These are phyloP conservation scores for Luffia ferchaultella DNA, from an alignment of 2,888 invertebrate genomes.

Conservation along the genomic window DNA sequence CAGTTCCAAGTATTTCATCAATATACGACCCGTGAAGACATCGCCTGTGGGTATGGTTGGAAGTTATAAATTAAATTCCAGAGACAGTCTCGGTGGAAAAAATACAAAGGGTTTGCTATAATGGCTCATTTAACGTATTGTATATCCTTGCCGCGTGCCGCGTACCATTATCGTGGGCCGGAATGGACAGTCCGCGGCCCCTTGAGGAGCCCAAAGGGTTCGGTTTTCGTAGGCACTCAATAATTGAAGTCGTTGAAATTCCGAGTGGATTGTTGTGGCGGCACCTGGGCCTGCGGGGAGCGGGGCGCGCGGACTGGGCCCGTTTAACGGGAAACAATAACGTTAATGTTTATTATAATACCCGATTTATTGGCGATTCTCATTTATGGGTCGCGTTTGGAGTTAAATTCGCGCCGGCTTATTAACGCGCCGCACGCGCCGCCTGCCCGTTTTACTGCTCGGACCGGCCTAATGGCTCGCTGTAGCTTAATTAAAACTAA, in stretches of 20 bases:
- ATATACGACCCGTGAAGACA: background rate
- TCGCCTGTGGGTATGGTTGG: slow-evolving; percentile 15
- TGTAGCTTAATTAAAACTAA: slow-evolving; percentile 58
- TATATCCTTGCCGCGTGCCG: slow-evolving; percentile 32
- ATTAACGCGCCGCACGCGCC: slow-evolving; percentile 40
- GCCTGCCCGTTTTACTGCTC: slow-evolving; percentile 42
- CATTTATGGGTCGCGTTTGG: slow-evolving; percentile 42
- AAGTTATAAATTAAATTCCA: slow-evolving; percentile 31
- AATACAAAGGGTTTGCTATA: slow-evolving; percentile 30
- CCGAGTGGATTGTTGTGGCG: slow-evolving; percentile 52
- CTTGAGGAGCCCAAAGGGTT: slow-evolving; percentile 56
- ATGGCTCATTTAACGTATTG: slow-evolving; percentile 41
- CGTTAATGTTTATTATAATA: slow-evolving; percentile 61
- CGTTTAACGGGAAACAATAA: slow-evolving; percentile 54
- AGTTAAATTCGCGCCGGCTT: slow-evolving; percentile 44
- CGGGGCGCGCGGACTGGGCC: slow-evolving; percentile 17
- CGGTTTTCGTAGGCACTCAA: slow-evolving; percentile 56
- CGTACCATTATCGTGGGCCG: slow-evolving; percentile 43
- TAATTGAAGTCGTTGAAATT: slow-evolving; percentile 64
- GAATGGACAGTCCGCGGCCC: slow-evolving; percentile 50
- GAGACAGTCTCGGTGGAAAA: slow-evolving; percentile 20
- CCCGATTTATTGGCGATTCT: slow-evolving; percentile 58
- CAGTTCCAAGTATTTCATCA: background rate
- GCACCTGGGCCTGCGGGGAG: slow-evolving; percentile 31
- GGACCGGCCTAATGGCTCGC: slow-evolving; percentile 37